Evolutionary conservation across 2,113 vertebrate genomes (phyloP).

Genomic region (Cyanoderma ruficeps): DNA sequence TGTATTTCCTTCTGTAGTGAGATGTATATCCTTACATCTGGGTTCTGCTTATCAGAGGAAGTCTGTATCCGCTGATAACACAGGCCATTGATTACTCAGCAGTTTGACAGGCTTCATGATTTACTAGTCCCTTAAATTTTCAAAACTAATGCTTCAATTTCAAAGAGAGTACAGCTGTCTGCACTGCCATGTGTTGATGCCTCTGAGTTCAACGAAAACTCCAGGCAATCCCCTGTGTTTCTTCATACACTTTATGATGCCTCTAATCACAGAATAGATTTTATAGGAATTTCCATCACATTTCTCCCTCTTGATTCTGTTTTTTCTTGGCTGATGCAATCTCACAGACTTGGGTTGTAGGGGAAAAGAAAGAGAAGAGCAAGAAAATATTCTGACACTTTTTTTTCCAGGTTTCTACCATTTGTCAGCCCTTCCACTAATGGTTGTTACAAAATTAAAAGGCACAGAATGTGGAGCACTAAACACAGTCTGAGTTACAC

Average conservation of each 20-base stretch:
- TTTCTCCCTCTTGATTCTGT: not conserved
- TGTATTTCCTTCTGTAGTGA: too few species aligned
- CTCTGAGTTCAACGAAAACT: conserved; percentile 39
- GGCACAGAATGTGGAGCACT: not conserved
- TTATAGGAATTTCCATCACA: conserved; percentile 47
- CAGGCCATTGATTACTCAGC: too few species aligned
- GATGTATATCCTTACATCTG: too few species aligned
- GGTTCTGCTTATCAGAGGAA: too few species aligned
- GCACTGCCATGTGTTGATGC: not conserved
- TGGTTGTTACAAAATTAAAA: conserved; percentile 4
- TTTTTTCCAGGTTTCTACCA: not conserved
- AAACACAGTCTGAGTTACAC: not conserved
- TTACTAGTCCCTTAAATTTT: too few species aligned
- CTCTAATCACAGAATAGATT: conserved; percentile 30
- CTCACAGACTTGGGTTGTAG: not conserved
- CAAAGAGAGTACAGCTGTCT: not conserved
- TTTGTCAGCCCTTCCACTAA: not conserved
- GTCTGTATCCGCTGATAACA: too few species aligned
- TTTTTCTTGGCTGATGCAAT: conserved; percentile 2
- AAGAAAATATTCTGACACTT: not conserved
- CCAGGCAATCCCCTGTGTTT: conserved; percentile 12
- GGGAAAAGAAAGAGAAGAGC: not conserved
- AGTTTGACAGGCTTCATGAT: too few species aligned
- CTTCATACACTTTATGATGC: not conserved
- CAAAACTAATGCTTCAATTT: too few species aligned